A percentile compares a stretch with the other conserved stretches of the same genome.
Conservation (phyloP, 2,113 vertebrate species). For the Salvelinus fontinalis region DNA sequence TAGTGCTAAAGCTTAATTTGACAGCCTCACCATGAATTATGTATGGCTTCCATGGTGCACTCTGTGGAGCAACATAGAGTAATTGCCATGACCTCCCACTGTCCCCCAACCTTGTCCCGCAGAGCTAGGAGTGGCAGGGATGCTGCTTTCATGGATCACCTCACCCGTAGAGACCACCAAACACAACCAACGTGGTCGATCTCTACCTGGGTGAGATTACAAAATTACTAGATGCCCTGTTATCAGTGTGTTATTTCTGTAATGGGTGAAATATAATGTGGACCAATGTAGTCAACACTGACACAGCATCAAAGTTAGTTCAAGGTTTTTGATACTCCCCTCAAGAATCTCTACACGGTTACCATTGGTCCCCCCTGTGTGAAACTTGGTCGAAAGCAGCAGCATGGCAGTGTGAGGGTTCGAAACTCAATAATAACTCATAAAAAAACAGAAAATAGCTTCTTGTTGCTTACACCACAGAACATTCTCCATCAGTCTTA, state of each 20-base stretch:
- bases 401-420: background rate
- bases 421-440: background rate
- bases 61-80: constrained; percentile 21
- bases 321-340: too few species aligned
- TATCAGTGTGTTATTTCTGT: too few species aligned
- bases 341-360: too few species aligned
- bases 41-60: constrained; percentile 15
- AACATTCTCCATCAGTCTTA: background rate
- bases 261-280: too few species aligned
- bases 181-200: background rate
- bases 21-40: constrained; percentile 32
- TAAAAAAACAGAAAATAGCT: background rate
- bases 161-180: background rate
- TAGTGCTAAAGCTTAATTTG: constrained; percentile 35
- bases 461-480: background rate
- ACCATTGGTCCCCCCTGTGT: too few species aligned
- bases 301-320: too few species aligned
- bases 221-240: too few species aligned
- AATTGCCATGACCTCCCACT: constrained; percentile 31
- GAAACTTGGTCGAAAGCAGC: too few species aligned
- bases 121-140: background rate
- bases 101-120: constrained; percentile 1
- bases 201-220: too few species aligned
- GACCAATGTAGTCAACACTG: too few species aligned
- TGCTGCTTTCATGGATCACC: background rate